phyloP scores from a whole-genome alignment of 2,113 vertebrate species.

The Hippopotamus amphibius region DNA sequence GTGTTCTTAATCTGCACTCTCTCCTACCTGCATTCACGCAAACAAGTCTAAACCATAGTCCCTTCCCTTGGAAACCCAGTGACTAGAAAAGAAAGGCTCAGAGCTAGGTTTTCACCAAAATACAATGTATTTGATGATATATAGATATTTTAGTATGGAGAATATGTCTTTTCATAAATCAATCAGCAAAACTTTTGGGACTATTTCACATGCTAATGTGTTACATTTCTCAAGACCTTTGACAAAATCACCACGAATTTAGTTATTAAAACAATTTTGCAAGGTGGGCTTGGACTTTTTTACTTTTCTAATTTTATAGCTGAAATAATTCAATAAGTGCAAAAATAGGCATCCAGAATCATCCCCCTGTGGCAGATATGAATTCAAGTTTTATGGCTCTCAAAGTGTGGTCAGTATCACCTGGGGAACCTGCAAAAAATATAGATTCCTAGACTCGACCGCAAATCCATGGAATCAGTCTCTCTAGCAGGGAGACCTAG shows the following conservation, averaged over 20 bases:
- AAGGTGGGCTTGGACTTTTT: neutral
- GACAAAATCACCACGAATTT: constrained; percentile 1
- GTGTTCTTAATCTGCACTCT: neutral
- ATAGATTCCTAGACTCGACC: neutral
- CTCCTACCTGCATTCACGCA: neutral
- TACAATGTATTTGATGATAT: neutral
- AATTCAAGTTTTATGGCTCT: neutral
- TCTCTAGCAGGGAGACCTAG: neutral
- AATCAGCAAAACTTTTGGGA: neutral
- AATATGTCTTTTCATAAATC: neutral
- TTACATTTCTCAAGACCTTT: constrained; percentile 2
- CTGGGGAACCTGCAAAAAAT: neutral
- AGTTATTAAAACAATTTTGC: constrained; percentile 1
- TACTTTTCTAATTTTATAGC: neutral
- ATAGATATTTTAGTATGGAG: neutral
- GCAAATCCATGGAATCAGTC: neutral
- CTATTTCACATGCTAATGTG: neutral
- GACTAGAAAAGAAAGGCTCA: neutral
- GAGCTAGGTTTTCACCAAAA: neutral
- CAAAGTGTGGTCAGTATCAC: neutral
- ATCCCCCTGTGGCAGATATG: neutral
- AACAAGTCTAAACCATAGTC: neutral
- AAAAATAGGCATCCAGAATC: neutral
- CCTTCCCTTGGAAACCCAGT: neutral
- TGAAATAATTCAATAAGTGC: neutral